A percentile compares a stretch with the other conserved stretches of the same genome.
Conservation (phyloP, 2,797 vertebrate species). For the Rhinogobio ventralis region DNA sequence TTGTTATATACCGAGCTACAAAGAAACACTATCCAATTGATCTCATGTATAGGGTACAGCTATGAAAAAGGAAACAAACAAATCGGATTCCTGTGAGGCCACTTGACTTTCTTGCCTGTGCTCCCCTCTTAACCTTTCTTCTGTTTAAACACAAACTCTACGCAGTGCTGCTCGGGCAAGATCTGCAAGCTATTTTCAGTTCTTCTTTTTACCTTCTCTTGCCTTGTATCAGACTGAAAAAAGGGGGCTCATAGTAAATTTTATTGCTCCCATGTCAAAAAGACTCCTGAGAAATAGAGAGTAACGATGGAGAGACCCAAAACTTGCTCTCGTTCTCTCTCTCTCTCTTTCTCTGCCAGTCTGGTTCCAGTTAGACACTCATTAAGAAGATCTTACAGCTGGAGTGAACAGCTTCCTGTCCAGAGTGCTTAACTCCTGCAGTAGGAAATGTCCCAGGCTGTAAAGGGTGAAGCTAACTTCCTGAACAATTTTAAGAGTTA, state of each 20-base stretch:
- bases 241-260: conserved; percentile 86
- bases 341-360: conserved; percentile 75
- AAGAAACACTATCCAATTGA: conserved; percentile 3
- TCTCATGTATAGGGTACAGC: neutral
- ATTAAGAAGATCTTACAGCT: conserved; percentile 99
- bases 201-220: conserved; percentile 60
- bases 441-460: conserved; percentile 90
- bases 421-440: conserved; percentile 95
- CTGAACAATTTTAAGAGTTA: conserved; percentile 92
- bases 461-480: conserved; percentile 93
- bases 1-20: neutral
- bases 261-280: conserved; percentile 93
- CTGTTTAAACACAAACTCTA: conserved; percentile 77
- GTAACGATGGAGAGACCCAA: conserved; percentile 87
- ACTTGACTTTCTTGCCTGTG: conserved; percentile 63
- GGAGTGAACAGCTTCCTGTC: conserved; percentile 98
- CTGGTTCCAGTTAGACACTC: conserved; percentile 99
- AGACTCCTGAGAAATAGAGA: conserved; percentile 90
- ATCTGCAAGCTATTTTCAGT: conserved; percentile 65
- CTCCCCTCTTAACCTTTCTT: conserved; percentile 68
- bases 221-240: conserved; percentile 76
- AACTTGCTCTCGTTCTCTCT: neutral
- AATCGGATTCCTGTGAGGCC: conserved; percentile 45
- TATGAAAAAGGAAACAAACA: conserved; percentile 30
- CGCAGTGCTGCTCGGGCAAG: conserved; percentile 71